Conservation (phyloP, 1,140 invertebrate species). For the Aphis craccivora region DNA sequence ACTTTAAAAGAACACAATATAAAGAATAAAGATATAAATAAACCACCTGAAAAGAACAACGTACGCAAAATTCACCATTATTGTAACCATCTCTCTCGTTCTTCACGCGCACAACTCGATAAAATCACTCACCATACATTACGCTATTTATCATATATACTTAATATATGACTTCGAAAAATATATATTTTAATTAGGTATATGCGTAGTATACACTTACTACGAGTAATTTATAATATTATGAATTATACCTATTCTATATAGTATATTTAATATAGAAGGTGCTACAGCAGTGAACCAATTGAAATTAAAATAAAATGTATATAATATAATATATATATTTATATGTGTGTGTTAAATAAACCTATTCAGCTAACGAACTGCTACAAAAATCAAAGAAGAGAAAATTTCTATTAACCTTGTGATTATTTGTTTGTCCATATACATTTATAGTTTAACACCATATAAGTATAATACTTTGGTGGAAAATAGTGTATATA, state of each 20-base stretch:
- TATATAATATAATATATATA: too few species aligned
- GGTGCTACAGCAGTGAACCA: neutral
- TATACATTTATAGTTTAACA: neutral
- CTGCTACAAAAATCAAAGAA: neutral
- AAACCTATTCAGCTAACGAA: neutral
- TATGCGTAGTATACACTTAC: neutral
- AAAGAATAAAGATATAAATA: constrained; percentile 11
- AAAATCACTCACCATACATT: neutral
- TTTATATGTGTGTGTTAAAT: neutral
- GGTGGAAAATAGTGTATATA: constrained; percentile 4
- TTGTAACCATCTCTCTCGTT: neutral
- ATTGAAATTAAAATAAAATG: neutral
- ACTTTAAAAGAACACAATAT: constrained; percentile 28
- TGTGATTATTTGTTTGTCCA: neutral
- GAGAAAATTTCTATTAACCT: constrained; percentile 28
- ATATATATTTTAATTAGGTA: neutral
- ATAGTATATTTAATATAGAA: neutral
- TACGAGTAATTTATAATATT: neutral
- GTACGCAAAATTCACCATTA: neutral
- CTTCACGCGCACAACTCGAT: neutral
- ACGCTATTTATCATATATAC: neutral
- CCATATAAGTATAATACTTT: constrained; percentile 7
- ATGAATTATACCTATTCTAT: neutral
- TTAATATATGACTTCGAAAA: neutral
- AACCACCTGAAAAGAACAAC: neutral